Evolutionary conservation across 2,113 vertebrate species (phyloP), one percentile per base, ranked within the genome.

Genomic region (Phainopepla nitens): DNA sequence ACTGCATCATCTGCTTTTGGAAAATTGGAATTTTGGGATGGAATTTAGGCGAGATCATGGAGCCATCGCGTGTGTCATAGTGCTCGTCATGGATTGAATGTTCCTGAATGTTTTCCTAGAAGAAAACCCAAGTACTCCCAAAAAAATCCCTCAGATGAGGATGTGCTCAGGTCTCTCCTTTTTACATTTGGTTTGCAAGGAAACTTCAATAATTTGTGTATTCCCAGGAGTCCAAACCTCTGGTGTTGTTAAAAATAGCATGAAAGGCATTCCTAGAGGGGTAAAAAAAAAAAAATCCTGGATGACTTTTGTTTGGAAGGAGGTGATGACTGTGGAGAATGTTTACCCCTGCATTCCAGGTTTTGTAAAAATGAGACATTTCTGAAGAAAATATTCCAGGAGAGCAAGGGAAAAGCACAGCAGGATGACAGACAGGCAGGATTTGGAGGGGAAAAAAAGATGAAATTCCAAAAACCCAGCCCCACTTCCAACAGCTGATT

Each of bases 181-280:
- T 64, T 83, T 19, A 4, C 13, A 58, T 31, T 80, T 25, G 27
- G 27, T 29, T 82, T 64, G 54, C n/a, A 82, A 84, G 82, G 71
- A 29, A 91, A 96, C 58, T 57, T 78, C 65, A 41, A 35, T 33
- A 94, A 54, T 90, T 91, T 69, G 57, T 16, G n/a, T 28, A 77
- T 78, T 73, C 93, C 96, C 6, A 2, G 91, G 95, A 97, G 84
- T 70, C 54, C 60, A 78, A 93, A 87, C 65, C 80, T 94, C 93
- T 87, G 95, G 76, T 68, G 92, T 28, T 83, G 76, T 68, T 93
- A 93, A 93, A 95, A 90, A 93, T 41, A 85, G 77, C 76, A 73
- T 41, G 57, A 86, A 86, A 96, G 83, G 47, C 84, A 94, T 81
- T 87, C 36, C 54, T 68, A 4, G 19, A 22, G 31, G 39, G 44